A percentile compares a stretch with the other conserved stretches of the same genome.
These are phyloP conservation scores for Furcifer pardalis DNA, from an alignment of 2,797 vertebrate genomes.

Conservation along the genomic window DNA sequence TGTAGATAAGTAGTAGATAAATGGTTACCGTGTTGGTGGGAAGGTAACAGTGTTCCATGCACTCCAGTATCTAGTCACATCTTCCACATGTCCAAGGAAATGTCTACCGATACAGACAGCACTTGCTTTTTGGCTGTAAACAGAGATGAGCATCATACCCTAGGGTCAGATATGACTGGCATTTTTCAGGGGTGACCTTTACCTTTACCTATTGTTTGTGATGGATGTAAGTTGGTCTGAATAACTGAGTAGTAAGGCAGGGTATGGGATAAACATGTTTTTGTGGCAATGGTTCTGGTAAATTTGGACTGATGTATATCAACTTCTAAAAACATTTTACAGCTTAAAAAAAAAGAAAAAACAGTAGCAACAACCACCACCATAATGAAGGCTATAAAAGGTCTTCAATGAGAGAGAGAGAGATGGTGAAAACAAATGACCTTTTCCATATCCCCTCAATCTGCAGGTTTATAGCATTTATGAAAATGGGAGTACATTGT, in stretches of 20 bases:
- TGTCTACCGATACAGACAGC: too few relatives aligned
- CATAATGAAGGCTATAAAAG: background rate
- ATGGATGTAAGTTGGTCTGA: background rate
- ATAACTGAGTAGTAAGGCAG: background rate
- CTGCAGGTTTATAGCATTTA: conserved; percentile 33
- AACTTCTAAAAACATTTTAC: background rate
- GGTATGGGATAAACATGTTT: too few relatives aligned
- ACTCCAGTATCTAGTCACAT: too few relatives aligned
- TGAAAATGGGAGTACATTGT: conserved; percentile 3
- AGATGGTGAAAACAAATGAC: conserved; percentile 6
- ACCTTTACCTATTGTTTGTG: too few relatives aligned
- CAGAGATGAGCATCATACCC: too few relatives aligned
- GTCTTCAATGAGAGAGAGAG: background rate
- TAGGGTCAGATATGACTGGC: too few relatives aligned
- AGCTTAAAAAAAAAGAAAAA: background rate
- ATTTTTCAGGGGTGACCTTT: too few relatives aligned
- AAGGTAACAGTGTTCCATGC: too few relatives aligned
- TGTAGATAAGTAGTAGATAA: too few relatives aligned
- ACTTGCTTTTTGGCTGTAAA: too few relatives aligned
- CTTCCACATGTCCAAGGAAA: too few relatives aligned
- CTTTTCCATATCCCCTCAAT: conserved; percentile 22
- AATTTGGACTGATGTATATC: background rate
- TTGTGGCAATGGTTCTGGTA: background rate
- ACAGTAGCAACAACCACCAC: background rate
- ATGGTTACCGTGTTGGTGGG: too few relatives aligned